Conservation (phyloP, 1,140 invertebrate species). For the Potamilus streckersoni region DNA sequence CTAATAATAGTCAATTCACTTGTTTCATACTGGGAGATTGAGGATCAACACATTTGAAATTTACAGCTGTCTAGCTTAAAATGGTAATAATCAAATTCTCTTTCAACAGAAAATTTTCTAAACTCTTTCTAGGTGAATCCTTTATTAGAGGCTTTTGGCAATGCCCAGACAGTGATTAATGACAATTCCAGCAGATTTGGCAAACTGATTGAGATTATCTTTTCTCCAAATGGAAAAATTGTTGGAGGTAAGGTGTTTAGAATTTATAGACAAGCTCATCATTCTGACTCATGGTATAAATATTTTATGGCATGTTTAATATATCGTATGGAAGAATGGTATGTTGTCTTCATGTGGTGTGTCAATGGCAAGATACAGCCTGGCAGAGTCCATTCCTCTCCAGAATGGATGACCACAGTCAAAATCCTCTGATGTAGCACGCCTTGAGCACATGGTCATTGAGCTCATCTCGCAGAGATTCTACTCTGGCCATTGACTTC, state of each 20-base stretch:
- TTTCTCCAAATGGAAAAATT: conserved; percentile 36
- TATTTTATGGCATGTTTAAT: too few species aligned
- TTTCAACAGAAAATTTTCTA: not conserved
- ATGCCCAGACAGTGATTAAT: conserved; percentile 98
- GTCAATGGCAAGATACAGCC: too few species aligned
- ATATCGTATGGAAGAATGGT: too few species aligned
- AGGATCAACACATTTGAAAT: not conserved
- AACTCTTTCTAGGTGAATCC: conserved; percentile 84
- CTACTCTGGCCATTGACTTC: too few species aligned
- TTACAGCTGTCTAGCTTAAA: not conserved
- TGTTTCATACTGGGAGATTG: not conserved
- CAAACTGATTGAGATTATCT: conserved; percentile 52
- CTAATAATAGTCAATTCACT: not conserved
- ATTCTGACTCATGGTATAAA: too few species aligned
- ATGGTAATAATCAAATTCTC: not conserved
- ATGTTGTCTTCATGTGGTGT: too few species aligned
- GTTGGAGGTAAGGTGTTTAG: conserved; percentile 36
- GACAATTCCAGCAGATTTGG: conserved; percentile 98
- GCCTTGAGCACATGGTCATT: too few species aligned
- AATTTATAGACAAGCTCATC: too few species aligned
- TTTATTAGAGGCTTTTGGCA: conserved; percentile 97
- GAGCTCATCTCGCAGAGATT: too few species aligned
- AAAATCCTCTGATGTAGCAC: too few species aligned
- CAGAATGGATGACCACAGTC: too few species aligned
- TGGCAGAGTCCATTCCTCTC: too few species aligned